These are phyloP conservation scores for Python bivittatus DNA, from an alignment of 2,113 vertebrate species.

Conservation along the genomic window DNA sequence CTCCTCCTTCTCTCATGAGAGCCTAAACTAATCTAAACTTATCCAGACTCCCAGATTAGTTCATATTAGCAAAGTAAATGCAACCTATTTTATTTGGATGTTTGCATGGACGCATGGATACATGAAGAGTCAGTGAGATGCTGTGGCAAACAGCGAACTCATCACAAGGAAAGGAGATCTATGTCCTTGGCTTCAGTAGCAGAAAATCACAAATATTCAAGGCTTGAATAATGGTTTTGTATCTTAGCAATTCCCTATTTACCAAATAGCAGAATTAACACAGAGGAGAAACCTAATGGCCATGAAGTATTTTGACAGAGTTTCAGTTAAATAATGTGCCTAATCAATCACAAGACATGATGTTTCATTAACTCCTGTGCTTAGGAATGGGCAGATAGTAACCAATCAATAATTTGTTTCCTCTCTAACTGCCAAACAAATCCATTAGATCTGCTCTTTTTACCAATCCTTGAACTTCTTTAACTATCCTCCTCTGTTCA, in stretches of 20 bases:
- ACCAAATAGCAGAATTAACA: constrained; percentile 51
- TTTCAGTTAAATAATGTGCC: constrained; percentile 42
- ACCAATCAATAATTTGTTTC: constrained; percentile 25
- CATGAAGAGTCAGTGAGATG: background rate
- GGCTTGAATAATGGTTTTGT: constrained; percentile 27
- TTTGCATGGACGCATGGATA: background rate
- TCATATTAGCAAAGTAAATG: background rate
- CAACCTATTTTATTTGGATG: background rate
- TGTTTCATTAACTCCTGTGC: constrained; percentile 46
- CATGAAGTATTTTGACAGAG: constrained; percentile 39
- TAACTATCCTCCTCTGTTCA: background rate
- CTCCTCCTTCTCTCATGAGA: background rate
- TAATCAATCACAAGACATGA: constrained; percentile 36
- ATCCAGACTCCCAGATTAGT: background rate
- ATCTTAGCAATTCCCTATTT: constrained; percentile 40
- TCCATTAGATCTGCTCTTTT: constrained; percentile 28
- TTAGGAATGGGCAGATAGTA: constrained; percentile 31
- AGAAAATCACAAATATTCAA: background rate
- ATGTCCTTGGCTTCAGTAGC: background rate
- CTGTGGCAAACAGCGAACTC: background rate
- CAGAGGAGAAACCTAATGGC: constrained; percentile 54
- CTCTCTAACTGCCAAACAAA: constrained; percentile 31
- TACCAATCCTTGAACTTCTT: background rate
- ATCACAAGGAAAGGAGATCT: background rate
- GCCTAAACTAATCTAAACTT: background rate